Conservation (phyloP, 2,113 vertebrate species). For the Proterorhinus semilunaris region DNA sequence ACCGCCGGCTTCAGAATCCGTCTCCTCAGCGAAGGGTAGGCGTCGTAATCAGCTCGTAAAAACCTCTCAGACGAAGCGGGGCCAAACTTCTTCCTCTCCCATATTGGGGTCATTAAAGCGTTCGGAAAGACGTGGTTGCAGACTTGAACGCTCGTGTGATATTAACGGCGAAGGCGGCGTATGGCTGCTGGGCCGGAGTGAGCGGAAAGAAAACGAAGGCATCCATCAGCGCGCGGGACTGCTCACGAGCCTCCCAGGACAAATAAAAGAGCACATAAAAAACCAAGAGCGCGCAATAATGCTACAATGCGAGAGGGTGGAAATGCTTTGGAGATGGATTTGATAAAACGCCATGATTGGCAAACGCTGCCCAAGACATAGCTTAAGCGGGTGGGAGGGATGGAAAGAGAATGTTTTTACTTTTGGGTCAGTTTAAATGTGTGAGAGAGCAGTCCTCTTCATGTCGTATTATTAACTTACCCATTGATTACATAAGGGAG, state of each 20-base stretch:
- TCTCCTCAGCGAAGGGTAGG: slow-evolving; percentile 26
- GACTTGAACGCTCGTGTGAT: slow-evolving; percentile 28
- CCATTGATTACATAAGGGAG: no score
- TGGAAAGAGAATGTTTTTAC: no score
- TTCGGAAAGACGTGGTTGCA: slow-evolving; percentile 57
- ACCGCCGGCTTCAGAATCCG: slow-evolving; percentile 16
- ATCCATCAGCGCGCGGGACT: slow-evolving; percentile 62
- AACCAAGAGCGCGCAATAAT: slow-evolving; percentile 32
- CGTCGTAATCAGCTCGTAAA: slow-evolving; percentile 18
- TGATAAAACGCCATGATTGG: slow-evolving; percentile 22
- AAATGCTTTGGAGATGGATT: slow-evolving; percentile 38
- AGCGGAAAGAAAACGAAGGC: slow-evolving; percentile 47
- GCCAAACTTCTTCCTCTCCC: slow-evolving; percentile 5
- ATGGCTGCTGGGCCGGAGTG: slow-evolving; percentile 46
- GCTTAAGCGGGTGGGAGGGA: not conserved
- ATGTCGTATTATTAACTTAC: no score
- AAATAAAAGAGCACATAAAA: slow-evolving; percentile 52
- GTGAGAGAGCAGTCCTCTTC: no score
- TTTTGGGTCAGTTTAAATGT: no score
- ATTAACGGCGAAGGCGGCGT: slow-evolving; percentile 44
- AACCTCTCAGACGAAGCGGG: slow-evolving; percentile 19
- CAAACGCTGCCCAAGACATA: slow-evolving; percentile 30
- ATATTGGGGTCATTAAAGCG: slow-evolving; percentile 47
- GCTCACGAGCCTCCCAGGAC: slow-evolving; percentile 57
- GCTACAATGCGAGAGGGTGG: slow-evolving; percentile 27